Percentiles rank a stretch among this genome's conserved stretches.
These are phyloP conservation scores for Craterocephalus amniculus DNA, from an alignment of 2,797 vertebrate genomes.

Conservation along the genomic window DNA sequence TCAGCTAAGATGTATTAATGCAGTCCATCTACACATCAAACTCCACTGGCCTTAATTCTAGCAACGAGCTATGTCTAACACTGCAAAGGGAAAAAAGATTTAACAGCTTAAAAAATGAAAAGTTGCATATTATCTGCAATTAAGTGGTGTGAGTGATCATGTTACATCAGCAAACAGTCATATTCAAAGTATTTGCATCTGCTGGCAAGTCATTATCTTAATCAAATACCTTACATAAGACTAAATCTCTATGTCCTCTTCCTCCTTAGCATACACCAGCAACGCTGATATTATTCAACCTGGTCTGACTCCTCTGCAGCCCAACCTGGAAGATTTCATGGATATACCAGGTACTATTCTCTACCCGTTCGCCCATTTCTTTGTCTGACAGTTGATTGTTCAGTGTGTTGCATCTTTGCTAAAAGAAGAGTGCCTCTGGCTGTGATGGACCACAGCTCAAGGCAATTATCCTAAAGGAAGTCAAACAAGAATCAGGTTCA, in stretches of 20 bases:
- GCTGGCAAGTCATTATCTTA: neutral
- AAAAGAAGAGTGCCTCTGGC: neutral
- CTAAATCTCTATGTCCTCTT: neutral
- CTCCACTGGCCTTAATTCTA: neutral
- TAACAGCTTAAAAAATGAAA: neutral
- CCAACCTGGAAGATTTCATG: slow-evolving; percentile 95
- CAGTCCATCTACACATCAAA: neutral
- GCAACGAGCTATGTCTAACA: neutral
- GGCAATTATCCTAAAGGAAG: neutral
- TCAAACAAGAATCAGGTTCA: neutral
- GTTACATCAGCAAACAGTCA: neutral
- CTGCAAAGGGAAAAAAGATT: neutral
- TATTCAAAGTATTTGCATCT: neutral
- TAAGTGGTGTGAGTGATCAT: neutral
- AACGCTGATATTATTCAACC: slow-evolving; percentile 99
- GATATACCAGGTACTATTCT: slow-evolving; percentile 93
- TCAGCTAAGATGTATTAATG: neutral
- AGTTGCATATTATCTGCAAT: neutral
- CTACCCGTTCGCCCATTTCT: slow-evolving; percentile 3
- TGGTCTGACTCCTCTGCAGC: slow-evolving; percentile 92
- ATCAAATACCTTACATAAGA: slow-evolving; percentile 2
- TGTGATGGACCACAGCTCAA: neutral
- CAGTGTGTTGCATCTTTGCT: neutral
- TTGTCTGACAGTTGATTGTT: slow-evolving; percentile 4
- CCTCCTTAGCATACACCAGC: slow-evolving; percentile 85